Conservation (phyloP, 2,888 invertebrate genomes). For the Perithous albicinctus region DNA sequence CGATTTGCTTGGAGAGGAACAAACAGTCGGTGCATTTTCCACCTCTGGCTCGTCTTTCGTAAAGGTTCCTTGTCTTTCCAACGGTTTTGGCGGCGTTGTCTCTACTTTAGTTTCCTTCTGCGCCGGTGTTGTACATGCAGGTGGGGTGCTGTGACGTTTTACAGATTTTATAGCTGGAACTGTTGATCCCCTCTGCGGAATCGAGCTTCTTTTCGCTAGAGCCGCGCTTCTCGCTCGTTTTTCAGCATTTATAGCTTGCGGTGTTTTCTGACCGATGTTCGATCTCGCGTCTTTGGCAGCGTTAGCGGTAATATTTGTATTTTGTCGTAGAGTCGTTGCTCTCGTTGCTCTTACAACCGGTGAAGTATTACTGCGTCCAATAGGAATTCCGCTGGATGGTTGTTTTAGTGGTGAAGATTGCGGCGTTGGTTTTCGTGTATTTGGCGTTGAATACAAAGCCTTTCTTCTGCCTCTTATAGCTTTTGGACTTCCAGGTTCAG, state of each 20-base stretch:
- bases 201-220: constrained; percentile 76
- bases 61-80: constrained; percentile 96
- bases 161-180: constrained; percentile 77
- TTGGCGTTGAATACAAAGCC: constrained; percentile 87
- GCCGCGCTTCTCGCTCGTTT: constrained; percentile 71
- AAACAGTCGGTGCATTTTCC: constrained; percentile 80
- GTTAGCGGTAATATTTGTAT: constrained; percentile 73
- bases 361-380: constrained; percentile 81
- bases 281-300: constrained; percentile 73
- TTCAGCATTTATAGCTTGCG: constrained; percentile 68
- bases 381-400: constrained; percentile 75
- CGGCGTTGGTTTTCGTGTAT: constrained; percentile 79
- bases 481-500: constrained; percentile 85
- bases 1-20: constrained; percentile 77
- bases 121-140: constrained; percentile 63
- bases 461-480: constrained; percentile 89
- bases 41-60: constrained; percentile 91
- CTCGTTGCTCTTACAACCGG: constrained; percentile 81
- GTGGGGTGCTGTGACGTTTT: constrained; percentile 78
- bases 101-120: constrained; percentile 70
- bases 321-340: constrained; percentile 80
- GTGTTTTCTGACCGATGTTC: constrained; percentile 78
- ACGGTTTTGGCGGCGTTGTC: constrained; percentile 79
- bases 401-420: constrained; percentile 81
- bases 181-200: constrained; percentile 77